A percentile compares a stretch with the other conserved stretches of the same genome.
These are phyloP conservation scores for Brachionus rubens DNA, from an alignment of 1,140 invertebrate species.

Conservation along the genomic window DNA sequence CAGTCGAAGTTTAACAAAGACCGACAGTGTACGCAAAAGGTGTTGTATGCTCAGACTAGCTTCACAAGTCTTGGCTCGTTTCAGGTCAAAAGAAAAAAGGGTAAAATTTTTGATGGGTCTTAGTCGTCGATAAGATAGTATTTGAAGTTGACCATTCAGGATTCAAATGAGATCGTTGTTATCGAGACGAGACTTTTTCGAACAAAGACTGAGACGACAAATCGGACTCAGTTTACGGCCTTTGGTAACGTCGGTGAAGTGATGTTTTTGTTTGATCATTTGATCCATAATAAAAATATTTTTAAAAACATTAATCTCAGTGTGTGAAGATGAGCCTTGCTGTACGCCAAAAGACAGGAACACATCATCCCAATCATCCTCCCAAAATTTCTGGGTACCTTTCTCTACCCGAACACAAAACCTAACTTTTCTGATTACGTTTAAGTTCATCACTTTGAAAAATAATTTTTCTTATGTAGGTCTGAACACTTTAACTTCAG, in stretches of 20 bases:
- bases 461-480: no score
- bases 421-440: no score
- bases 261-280: slow-evolving; percentile 22
- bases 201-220: not conserved
- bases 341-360: not conserved
- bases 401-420: no score
- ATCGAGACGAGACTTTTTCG: not conserved
- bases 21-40: not conserved
- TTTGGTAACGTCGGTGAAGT: not conserved
- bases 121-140: no score
- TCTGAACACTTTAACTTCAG: no score
- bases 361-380: no score
- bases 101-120: no score
- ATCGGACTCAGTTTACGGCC: not conserved
- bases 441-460: no score
- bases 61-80: not conserved
- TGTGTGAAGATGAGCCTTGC: not conserved
- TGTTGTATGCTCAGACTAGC: no score
- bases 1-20: not conserved
- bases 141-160: no score
- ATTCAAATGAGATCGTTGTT: no score
- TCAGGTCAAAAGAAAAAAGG: not conserved
- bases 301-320: not conserved
- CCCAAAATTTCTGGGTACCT: no score
- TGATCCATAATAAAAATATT: slow-evolving; percentile 35